A percentile compares a stretch with the other conserved stretches of the same genome.
Evolutionary conservation across 2,797 vertebrate genomes (phyloP).

Genomic region (Ceryle rudis): DNA sequence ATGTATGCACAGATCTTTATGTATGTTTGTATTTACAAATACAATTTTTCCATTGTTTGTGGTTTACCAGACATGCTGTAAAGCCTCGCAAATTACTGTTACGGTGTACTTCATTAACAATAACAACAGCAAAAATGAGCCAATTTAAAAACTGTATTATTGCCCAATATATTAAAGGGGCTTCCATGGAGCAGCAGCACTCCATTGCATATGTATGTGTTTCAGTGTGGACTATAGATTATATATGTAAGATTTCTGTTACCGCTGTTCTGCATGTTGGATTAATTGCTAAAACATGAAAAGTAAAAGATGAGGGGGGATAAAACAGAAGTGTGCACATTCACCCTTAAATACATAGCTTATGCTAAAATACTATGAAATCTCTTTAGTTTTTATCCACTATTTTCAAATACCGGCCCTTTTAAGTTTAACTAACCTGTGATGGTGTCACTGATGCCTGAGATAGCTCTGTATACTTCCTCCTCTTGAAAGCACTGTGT

Average conservation of each 20-base stretch:
- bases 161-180: accelerated
- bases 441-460: not conserved
- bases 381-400: not conserved
- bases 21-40: not conserved
- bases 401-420: not conserved
- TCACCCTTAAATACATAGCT: not conserved
- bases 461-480: not conserved
- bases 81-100: not conserved
- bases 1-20: not conserved
- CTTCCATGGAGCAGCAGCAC: not conserved
- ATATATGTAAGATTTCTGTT: not conserved
- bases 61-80: not conserved
- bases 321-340: not conserved
- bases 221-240: not conserved
- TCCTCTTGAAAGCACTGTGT: not conserved
- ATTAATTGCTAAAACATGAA: not conserved
- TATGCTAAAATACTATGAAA: not conserved
- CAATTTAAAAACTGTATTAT: accelerated
- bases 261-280: not conserved
- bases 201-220: not conserved
- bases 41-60: not conserved
- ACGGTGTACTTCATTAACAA: not conserved
- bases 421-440: not conserved
- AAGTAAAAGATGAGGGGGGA: not conserved
- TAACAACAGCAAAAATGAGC: not conserved